Evolutionary conservation across 1,140 invertebrate species (phyloP).

Genomic region (Triops longicaudatus): DNA sequence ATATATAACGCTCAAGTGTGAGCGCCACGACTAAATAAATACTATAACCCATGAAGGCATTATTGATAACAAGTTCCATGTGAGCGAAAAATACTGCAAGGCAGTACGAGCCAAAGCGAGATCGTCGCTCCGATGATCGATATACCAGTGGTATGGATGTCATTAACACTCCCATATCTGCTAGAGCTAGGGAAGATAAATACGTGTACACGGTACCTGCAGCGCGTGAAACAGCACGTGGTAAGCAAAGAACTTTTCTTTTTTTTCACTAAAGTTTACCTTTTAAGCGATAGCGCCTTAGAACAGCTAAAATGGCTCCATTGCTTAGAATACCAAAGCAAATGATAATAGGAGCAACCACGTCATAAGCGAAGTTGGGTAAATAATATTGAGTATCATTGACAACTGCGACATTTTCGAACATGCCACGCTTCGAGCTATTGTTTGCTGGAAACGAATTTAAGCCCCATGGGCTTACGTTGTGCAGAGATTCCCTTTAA

Average conservation of each 20-base stretch:
- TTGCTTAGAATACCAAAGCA: conserved; percentile 40
- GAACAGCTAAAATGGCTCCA: conserved; percentile 39
- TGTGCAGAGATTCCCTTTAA: neutral
- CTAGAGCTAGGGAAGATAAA: conserved; percentile 39
- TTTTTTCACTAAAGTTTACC: conserved; percentile 32
- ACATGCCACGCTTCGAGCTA: neutral
- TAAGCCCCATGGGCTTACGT: neutral
- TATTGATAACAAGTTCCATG: conserved; percentile 40
- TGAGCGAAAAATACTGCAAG: conserved; percentile 37
- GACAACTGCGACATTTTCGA: neutral
- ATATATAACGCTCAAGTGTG: conserved; percentile 38
- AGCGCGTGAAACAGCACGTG: neutral
- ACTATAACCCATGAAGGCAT: conserved; percentile 42
- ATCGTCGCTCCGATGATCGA: conserved; percentile 33
- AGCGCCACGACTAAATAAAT: conserved; percentile 44
- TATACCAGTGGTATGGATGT: conserved; percentile 38
- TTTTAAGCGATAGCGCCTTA: conserved; percentile 38
- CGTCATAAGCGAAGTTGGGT: conserved; percentile 34
- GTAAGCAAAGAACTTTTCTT: neutral
- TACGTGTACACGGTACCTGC: conserved; percentile 37
- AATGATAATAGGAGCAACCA: conserved; percentile 39
- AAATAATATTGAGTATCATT: conserved; percentile 3
- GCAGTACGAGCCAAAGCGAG: conserved; percentile 30
- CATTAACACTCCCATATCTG: conserved; percentile 38
- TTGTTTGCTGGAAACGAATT: neutral